phyloP scores from a whole-genome alignment of 2,797 vertebrate species.

The Pyrrhura leucotis region DNA sequence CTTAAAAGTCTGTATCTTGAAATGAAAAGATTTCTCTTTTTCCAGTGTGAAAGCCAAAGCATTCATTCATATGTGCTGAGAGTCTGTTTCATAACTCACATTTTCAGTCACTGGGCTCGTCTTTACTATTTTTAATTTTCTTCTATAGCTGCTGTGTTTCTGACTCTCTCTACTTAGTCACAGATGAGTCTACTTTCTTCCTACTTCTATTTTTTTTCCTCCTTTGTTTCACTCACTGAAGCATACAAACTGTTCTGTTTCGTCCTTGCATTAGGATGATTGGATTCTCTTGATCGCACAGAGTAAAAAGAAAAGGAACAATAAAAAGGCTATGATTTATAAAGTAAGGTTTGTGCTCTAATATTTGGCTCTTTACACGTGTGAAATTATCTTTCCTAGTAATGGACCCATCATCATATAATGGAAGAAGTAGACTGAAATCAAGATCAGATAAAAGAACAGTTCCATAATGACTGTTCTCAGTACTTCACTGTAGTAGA shows the following conservation, averaged over 20 bases:
- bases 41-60: not conserved
- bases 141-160: not conserved
- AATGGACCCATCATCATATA: not conserved
- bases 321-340: not conserved
- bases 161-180: not conserved
- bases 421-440: not conserved
- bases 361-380: not conserved
- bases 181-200: not conserved
- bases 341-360: not conserved
- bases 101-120: not conserved
- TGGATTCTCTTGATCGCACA: not conserved
- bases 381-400: not conserved
- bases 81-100: conserved; percentile 11
- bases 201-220: not conserved
- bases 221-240: not conserved
- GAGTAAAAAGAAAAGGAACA: not conserved
- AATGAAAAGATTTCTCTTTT: not conserved
- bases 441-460: not conserved
- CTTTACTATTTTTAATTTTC: conserved; percentile 23
- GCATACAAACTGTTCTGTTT: not conserved
- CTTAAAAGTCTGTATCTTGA: not conserved
- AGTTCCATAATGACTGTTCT: not conserved
- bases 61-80: not conserved
- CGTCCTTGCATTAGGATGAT: not conserved
- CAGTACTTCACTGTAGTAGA: not conserved